A percentile compares a stretch with the other conserved stretches of the same genome.
phyloP scores from a whole-genome alignment of 2,113 vertebrate species.

The Platycercus adscitus region DNA sequence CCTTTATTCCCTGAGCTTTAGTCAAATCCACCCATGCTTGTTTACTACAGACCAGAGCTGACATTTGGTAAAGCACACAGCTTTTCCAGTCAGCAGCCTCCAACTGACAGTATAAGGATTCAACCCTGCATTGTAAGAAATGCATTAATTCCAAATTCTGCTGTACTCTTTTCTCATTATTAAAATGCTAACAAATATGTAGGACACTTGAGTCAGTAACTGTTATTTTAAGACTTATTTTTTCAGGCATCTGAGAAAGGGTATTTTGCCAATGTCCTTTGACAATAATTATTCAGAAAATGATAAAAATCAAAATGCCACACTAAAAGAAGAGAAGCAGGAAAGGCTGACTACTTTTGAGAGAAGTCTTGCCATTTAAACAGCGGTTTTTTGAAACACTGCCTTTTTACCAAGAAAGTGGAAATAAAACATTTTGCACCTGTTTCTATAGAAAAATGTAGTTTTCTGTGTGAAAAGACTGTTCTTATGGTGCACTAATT shows the following conservation, averaged over 20 bases:
- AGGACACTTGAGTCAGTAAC: background rate
- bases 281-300: background rate
- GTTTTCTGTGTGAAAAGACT: background rate
- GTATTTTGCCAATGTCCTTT: slow-evolving; percentile 8
- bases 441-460: background rate
- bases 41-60: background rate
- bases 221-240: slow-evolving; percentile 7
- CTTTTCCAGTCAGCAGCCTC: background rate
- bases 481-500: background rate
- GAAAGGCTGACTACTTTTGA: background rate
- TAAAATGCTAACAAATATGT: background rate
- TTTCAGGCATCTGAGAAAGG: background rate
- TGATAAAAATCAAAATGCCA: background rate
- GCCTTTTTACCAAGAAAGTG: background rate
- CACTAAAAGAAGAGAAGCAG: background rate
- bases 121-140: background rate
- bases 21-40: background rate
- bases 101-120: background rate
- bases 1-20: background rate
- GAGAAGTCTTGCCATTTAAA: background rate
- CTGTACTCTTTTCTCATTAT: background rate
- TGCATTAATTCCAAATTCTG: background rate
- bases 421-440: background rate
- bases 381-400: background rate
- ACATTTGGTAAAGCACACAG: background rate